Evolutionary conservation across 1,140 invertebrate genomes (phyloP), one percentile per base, ranked within the genome.

Genomic region (Lerema accius): DNA sequence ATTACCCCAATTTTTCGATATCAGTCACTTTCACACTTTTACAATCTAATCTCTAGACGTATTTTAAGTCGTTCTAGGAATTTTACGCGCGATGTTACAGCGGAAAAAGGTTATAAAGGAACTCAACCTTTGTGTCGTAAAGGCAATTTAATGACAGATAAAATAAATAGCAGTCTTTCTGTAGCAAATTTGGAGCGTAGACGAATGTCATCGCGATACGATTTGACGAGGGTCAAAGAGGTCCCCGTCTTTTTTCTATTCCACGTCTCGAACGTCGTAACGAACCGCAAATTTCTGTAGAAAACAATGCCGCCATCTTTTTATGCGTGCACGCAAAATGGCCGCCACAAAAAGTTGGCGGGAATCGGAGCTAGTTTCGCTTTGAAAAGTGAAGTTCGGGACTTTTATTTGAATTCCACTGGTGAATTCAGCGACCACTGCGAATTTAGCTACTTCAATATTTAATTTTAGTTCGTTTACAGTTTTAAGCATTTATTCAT

Each of bases 181-280:
- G 19, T 17, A 43, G 42, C 40, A 56, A 15, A 43, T 43, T 56
- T 43, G 53, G 43, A 39, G 13, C 37, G 37, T 40, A 28, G 53
- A 45, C 40, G 40, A 56, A 43, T 14, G 45, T 48, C 45, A 45
- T 26, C 40, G 39, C 63, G 35, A 60, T 50, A 45, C 15, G n/a
- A 4, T 70, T 51, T 73, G 76, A 72, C 67, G 71, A 76, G 73
- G 71, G 69, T 79, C 69, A 71, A 67, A 65, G 48, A 58, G 66
- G 53, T 58, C 39, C 53, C 60, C 53, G 26, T 45, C 56, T 63
- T 68, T 67, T 68, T 67, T 43, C 49, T 46, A 65, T 76, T 70
- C 67, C 65, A 28, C 40, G 43, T 13, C 40, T 42, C 15, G 39
- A 69, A 67, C 56, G 62, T 73, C 63, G 37, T 17, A 62, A 13